These are phyloP conservation scores for Syngnathus rostellatus DNA, from an alignment of 2,797 vertebrate genomes.

Conservation along the genomic window DNA sequence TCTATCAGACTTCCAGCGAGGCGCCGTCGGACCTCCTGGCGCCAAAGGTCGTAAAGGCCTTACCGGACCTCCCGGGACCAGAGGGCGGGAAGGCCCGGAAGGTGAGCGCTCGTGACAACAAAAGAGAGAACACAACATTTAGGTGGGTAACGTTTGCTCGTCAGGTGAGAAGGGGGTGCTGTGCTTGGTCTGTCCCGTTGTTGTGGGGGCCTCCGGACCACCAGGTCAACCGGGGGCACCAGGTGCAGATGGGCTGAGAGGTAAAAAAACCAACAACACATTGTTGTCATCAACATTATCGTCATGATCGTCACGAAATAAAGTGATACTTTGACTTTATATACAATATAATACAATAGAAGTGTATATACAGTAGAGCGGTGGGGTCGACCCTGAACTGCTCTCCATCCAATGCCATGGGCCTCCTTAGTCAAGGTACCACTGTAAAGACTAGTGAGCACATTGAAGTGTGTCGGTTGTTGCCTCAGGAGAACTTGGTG, in stretches of 20 bases:
- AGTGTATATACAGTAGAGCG: no score
- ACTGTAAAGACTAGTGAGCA: neutral
- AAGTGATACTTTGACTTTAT: neutral
- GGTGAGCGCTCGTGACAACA: constrained; percentile 26
- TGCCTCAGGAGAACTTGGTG: constrained; percentile 40
- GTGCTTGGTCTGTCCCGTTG: constrained; percentile 24
- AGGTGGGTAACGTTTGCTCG: neutral
- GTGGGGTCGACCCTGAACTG: neutral
- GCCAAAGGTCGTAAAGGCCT: constrained; percentile 32
- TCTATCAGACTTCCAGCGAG: constrained; percentile 27
- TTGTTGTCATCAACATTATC: no score
- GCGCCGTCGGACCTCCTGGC: constrained; percentile 23
- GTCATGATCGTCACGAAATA: neutral
- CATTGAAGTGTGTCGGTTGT: constrained; percentile 2
- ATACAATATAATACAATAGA: no score
- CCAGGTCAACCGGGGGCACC: constrained; percentile 41
- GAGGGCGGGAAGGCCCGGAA: constrained; percentile 26
- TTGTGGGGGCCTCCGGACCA: constrained; percentile 9
- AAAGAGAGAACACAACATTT: neutral
- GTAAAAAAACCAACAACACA: constrained; percentile 33
- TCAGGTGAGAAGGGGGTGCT: constrained; percentile 55
- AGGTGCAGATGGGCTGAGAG: constrained; percentile 37
- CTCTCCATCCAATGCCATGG: neutral
- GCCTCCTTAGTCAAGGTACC: neutral
- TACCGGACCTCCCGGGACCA: constrained; percentile 31